Evolutionary conservation across 2,797 vertebrate genomes (phyloP).

Genomic region (Taeniopygia guttata): DNA sequence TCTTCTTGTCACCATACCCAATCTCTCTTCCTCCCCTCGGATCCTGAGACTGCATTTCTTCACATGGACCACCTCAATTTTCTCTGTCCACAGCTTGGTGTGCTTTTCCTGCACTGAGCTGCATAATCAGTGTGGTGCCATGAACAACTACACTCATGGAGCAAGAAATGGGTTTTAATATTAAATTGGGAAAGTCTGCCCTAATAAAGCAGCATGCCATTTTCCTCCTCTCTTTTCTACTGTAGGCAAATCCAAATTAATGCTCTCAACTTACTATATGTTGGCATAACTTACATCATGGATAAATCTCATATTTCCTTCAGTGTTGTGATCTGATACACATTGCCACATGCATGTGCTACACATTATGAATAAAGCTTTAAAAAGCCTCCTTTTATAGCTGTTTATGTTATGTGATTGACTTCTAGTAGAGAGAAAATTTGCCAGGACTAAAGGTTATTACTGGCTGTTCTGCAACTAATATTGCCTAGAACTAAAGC

Average conservation of each 20-base stretch:
- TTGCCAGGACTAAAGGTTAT: constrained; percentile 79
- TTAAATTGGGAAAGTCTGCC: neutral
- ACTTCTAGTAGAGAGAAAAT: constrained; percentile 71
- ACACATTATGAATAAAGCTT: constrained; percentile 77
- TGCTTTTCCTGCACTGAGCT: neutral
- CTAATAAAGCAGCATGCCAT: neutral
- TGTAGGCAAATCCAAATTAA: constrained; percentile 21
- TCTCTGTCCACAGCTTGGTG: neutral
- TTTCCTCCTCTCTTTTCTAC: neutral
- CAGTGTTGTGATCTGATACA: constrained; percentile 52
- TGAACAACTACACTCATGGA: neutral
- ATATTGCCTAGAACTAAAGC: constrained; percentile 74
- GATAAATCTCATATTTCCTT: constrained; percentile 62
- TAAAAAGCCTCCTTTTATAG: constrained; percentile 77
- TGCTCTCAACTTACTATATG: constrained; percentile 41
- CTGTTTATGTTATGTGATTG: constrained; percentile 80
- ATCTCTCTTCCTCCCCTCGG: neutral
- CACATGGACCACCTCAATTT: neutral
- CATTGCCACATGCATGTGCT: constrained; percentile 74
- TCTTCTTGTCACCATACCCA: neutral
- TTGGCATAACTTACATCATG: constrained; percentile 61
- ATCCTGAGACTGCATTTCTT: neutral
- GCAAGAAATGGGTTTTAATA: neutral
- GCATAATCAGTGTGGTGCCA: neutral
- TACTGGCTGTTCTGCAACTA: constrained; percentile 75